These are phyloP conservation scores for Synanthedon andrenaeformis DNA, from an alignment of 2,888 invertebrate species.

Conservation along the genomic window DNA sequence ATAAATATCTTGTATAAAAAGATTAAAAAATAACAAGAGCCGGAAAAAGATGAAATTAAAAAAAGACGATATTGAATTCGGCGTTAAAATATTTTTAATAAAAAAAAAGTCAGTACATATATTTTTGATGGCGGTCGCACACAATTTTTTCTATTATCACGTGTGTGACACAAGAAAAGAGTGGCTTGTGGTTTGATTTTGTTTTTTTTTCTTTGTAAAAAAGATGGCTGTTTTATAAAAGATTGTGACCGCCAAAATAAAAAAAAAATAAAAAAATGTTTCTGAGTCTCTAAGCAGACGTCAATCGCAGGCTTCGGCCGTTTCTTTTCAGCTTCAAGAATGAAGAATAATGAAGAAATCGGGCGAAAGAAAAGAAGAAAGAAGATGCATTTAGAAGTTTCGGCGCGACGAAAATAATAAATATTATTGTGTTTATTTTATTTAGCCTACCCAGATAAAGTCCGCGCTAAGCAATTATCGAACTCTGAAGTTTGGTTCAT, in stretches of 20 bases:
- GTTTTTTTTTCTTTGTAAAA: constrained; percentile 27
- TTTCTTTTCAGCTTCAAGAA: not conserved
- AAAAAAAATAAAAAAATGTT: constrained; percentile 37
- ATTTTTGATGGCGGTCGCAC: constrained; percentile 40
- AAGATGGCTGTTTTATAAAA: constrained; percentile 30
- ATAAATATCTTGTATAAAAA: constrained; percentile 25
- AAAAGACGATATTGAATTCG: constrained; percentile 12
- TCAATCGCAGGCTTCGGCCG: constrained; percentile 7
- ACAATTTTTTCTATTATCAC: constrained; percentile 9
- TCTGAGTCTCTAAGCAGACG: constrained; percentile 27
- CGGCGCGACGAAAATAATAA: no score
- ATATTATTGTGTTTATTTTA: no score
- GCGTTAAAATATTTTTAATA: constrained; percentile 54
- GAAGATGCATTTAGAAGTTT: no score
- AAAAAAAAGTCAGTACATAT: constrained; percentile 48
- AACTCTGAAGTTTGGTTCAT: no score
- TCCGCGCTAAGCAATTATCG: no score
- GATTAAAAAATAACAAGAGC: constrained; percentile 19
- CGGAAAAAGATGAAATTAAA: constrained; percentile 25
- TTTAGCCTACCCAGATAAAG: no score
- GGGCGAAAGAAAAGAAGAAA: no score
- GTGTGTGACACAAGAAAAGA: constrained; percentile 62
- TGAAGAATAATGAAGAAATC: not conserved
- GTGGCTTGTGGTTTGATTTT: constrained; percentile 41
- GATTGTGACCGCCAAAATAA: constrained; percentile 47